Conservation (phyloP, 2,888 invertebrate genomes). For the Papilio elwesi region DNA sequence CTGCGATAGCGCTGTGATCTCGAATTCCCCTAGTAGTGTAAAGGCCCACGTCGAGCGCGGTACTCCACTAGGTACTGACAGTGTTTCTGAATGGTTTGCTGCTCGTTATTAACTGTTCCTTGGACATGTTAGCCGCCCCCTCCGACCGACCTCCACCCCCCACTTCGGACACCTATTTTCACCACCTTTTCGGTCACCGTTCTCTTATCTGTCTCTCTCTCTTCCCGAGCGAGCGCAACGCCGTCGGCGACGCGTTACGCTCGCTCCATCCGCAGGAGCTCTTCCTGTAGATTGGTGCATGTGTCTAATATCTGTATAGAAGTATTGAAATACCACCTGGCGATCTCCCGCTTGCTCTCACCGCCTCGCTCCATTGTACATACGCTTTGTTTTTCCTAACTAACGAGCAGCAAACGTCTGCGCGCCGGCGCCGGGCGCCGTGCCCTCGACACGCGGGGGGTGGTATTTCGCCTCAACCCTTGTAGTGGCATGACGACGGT, state of each 20-base stretch:
- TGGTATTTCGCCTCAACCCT: slow-evolving; percentile 76
- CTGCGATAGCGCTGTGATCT: slow-evolving; percentile 76
- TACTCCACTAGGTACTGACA: slow-evolving; percentile 72
- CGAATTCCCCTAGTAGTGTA: slow-evolving; percentile 71
- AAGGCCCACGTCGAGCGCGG: slow-evolving; percentile 54
- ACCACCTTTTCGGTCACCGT: slow-evolving; percentile 61
- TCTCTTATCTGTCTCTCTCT: slow-evolving; percentile 57
- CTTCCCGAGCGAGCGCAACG: slow-evolving; percentile 40
- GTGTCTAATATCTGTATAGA: slow-evolving; percentile 73
- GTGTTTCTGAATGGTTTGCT: slow-evolving; percentile 81
- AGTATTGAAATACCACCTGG: slow-evolving; percentile 77
- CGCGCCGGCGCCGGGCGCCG: slow-evolving; percentile 26
- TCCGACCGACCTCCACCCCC: slow-evolving; percentile 48
- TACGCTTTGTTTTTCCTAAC: slow-evolving; percentile 43
- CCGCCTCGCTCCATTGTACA: slow-evolving; percentile 47
- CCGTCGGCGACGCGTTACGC: slow-evolving; percentile 51
- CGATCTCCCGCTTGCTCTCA: slow-evolving; percentile 51
- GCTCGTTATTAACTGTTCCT: slow-evolving; percentile 79
- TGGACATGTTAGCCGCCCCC: slow-evolving; percentile 68
- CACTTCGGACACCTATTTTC: slow-evolving; percentile 53
- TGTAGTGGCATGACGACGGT: slow-evolving; percentile 76
- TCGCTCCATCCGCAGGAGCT: slow-evolving; percentile 50
- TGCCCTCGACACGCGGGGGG: slow-evolving; percentile 49
- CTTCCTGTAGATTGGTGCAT: slow-evolving; percentile 68
- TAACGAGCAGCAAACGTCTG: slow-evolving; percentile 71